These are phyloP conservation scores for Agapostemon virescens DNA, from an alignment of 2,888 invertebrate genomes.

Conservation along the genomic window DNA sequence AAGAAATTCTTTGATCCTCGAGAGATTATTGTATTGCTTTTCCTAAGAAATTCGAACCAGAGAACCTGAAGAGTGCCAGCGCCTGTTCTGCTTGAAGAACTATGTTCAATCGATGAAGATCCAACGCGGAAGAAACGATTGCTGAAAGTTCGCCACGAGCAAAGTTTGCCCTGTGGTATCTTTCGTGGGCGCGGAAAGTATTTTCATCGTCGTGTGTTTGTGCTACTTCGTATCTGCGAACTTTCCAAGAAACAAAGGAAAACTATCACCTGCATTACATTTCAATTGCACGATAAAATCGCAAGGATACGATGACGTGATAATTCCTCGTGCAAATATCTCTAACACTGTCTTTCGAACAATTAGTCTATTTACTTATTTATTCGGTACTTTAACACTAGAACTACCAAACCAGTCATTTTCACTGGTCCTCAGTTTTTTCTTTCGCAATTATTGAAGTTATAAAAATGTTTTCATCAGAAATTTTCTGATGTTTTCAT, in stretches of 20 bases:
- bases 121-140: conserved; percentile 34
- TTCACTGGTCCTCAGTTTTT: too few species aligned
- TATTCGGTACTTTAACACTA: too few species aligned
- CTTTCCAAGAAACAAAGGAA: not conserved
- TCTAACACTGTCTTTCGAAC: not conserved
- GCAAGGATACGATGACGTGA: not conserved
- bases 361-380: not conserved
- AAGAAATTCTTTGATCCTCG: not conserved
- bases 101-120: conserved; percentile 8
- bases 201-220: conserved; percentile 18
- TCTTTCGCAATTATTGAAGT: too few species aligned
- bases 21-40: conserved; percentile 1
- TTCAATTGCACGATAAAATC: not conserved
- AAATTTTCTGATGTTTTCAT: too few species aligned
- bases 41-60: not conserved
- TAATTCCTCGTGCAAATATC: not conserved
- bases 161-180: conserved; percentile 42
- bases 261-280: not conserved
- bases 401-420: too few species aligned
- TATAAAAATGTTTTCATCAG: too few species aligned
- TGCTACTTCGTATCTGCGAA: conserved; percentile 14
- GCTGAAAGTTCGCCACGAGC: conserved; percentile 43
- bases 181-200: conserved; percentile 20
- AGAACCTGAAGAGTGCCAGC: conserved; percentile 6
- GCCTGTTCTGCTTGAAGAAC: conserved; percentile 9